Base-by-base conservation (phyloP, 2,113 vertebrate genomes). In the Bufo bufo region DNA sequence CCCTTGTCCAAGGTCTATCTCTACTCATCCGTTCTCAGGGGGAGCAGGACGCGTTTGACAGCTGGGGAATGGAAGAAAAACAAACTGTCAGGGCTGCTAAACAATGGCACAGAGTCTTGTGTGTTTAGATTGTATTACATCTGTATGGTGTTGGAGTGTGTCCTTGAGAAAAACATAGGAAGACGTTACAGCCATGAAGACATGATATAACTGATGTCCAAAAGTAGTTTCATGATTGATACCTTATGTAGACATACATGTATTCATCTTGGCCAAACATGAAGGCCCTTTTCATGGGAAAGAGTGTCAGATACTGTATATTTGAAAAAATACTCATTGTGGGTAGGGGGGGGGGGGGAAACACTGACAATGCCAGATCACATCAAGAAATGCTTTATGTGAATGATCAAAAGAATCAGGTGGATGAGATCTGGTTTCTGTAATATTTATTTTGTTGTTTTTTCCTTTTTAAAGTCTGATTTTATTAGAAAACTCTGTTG, bases 21-120 rank as follows among this genome's bases (percentile, higher is more conserved):
- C 23, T 84, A 17, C 71, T 72, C 81, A 66, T 88, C 87, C 87
- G 81, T 88, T 84, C 71, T 61, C 72, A 84, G 56, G 72, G 47
- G 87, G 45, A 84, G 23, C 71, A 75, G 65, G 78, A 77, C 56
- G 61, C 43, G 14, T 83, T 77, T 84, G 81, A 77, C 87, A 88
- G 71, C 81, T 54, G 16, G 56, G 75, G 47, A 69, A 82, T 77
- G 49, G 75, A 56, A 77, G 77, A 8, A 84, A 84, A 88, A 65
- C 71, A 88, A 88, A 84, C 58, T 84, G 87, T 84, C 80, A 23
- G 33, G 82, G 74, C 61, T 23, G 56, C 82, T 74, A 56, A 77
- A 83, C 80, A 83, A 77, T 77, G 43, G 61, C 16, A 50, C 17
- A 69, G 65, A 87, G 20, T 10, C 45, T 23, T 54, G 49, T 86